Conservation (phyloP, 1,140 invertebrate species). For the Pseudoatta argentina region DNA sequence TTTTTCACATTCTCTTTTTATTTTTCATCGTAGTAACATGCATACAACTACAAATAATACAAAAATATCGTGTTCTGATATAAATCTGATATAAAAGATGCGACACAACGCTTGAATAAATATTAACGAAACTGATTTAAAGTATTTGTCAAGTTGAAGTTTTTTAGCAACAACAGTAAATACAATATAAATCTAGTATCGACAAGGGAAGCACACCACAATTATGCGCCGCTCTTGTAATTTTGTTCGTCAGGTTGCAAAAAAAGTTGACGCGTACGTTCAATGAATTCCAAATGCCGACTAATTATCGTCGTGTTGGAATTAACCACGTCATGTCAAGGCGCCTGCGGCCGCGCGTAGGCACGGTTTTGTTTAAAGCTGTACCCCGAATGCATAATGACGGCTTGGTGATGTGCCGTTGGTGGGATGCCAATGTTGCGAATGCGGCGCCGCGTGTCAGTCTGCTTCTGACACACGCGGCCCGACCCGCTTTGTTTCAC, state of each 20-base stretch:
- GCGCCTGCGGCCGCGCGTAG: conserved; percentile 34
- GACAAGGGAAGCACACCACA: background rate
- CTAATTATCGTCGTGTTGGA: conserved; percentile 45
- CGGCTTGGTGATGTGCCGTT: conserved; percentile 55
- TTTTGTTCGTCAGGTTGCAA: conserved; percentile 3
- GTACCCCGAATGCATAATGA: conserved; percentile 56
- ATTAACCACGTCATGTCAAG: conserved; percentile 57
- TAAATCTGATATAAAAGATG: background rate
- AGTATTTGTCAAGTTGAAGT: background rate
- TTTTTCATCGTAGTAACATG: background rate
- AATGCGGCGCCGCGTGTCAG: conserved; percentile 46
- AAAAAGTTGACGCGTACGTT: conserved; percentile 21
- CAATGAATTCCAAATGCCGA: conserved; percentile 48
- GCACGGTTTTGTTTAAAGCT: conserved; percentile 56
- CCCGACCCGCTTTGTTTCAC: conserved; percentile 50
- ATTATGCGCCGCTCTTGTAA: conserved; percentile 14
- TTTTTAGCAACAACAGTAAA: background rate
- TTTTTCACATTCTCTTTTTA: background rate
- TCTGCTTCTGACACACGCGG: conserved; percentile 52
- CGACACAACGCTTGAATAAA: background rate
- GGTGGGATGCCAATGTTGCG: conserved; percentile 59
- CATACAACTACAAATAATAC: background rate
- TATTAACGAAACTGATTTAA: background rate
- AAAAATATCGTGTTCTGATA: background rate
- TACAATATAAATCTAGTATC: too few relatives aligned